Evolutionary conservation across 2,113 vertebrate genomes (phyloP).

Genomic region (Aix galericulata): DNA sequence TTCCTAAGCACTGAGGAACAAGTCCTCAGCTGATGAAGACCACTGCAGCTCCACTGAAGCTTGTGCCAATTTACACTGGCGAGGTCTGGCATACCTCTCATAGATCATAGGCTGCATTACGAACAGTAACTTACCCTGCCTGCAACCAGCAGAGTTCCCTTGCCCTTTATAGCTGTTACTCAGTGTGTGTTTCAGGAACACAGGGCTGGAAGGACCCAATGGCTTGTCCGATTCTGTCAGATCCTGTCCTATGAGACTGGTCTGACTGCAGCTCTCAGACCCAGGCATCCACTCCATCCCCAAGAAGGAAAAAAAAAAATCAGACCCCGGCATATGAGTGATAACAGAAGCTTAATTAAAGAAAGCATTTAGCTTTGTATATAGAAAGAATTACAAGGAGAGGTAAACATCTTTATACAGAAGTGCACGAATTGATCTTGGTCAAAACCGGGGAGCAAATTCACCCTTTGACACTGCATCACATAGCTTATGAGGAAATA

Average conservation of each 20-base stretch:
- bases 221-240: neutral
- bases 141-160: neutral
- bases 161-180: constrained; percentile 1
- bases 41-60: neutral
- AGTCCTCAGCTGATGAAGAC: neutral
- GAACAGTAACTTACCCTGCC: neutral
- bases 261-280: neutral
- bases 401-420: neutral
- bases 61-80: neutral
- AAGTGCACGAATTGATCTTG: neutral
- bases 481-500: neutral
- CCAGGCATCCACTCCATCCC: neutral
- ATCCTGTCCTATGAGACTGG: neutral
- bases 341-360: neutral
- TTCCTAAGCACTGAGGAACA: neutral
- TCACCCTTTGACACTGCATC: neutral
- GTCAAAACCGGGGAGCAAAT: neutral
- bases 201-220: neutral
- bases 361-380: neutral
- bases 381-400: neutral
- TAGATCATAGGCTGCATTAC: neutral
- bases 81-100: neutral
- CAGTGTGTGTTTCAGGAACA: neutral
- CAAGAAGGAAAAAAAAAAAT: neutral
- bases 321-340: neutral